Conservation (phyloP, 2,888 invertebrate genomes). For the Brachynemurus nebulosus region DNA sequence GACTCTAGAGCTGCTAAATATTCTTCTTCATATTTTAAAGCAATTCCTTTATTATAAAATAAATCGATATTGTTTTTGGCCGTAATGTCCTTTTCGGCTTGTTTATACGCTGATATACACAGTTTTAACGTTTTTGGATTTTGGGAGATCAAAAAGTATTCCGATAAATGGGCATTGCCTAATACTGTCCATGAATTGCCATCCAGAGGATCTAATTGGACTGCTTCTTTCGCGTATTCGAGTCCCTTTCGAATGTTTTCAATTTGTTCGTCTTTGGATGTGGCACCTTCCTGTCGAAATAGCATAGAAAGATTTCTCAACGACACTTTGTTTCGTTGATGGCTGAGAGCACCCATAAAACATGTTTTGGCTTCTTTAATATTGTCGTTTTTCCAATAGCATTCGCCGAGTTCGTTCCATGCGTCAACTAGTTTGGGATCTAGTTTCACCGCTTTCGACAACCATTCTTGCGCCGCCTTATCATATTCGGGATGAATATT, state of each 20-base stretch:
- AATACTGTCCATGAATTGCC: conserved; percentile 73
- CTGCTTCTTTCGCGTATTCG: conserved; percentile 67
- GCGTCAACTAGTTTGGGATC: conserved; percentile 67
- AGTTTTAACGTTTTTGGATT: conserved; percentile 54
- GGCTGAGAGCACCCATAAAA: conserved; percentile 61
- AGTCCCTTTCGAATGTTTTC: conserved; percentile 57
- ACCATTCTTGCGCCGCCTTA: conserved; percentile 53
- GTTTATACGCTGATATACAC: conserved; percentile 66
- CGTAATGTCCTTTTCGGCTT: conserved; percentile 59
- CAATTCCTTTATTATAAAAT: conserved; percentile 70
- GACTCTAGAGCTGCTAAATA: conserved; percentile 56
- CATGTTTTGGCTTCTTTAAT: conserved; percentile 67
- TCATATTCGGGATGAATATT: conserved; percentile 57
- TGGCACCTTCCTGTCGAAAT: conserved; percentile 47
- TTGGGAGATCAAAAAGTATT: conserved; percentile 62
- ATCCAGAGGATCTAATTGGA: conserved; percentile 60
- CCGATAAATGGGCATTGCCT: conserved; percentile 72
- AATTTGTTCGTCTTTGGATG: conserved; percentile 36
- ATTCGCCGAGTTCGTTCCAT: conserved; percentile 83
- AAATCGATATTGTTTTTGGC: conserved; percentile 64
- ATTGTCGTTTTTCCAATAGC: conserved; percentile 77
- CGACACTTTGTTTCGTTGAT: conserved; percentile 62
- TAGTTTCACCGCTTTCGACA: conserved; percentile 73
- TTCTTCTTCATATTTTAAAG: conserved; percentile 64
- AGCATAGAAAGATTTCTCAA: conserved; percentile 72